Conservation (phyloP, 2,797 vertebrate genomes). For the Chelmon rostratus region DNA sequence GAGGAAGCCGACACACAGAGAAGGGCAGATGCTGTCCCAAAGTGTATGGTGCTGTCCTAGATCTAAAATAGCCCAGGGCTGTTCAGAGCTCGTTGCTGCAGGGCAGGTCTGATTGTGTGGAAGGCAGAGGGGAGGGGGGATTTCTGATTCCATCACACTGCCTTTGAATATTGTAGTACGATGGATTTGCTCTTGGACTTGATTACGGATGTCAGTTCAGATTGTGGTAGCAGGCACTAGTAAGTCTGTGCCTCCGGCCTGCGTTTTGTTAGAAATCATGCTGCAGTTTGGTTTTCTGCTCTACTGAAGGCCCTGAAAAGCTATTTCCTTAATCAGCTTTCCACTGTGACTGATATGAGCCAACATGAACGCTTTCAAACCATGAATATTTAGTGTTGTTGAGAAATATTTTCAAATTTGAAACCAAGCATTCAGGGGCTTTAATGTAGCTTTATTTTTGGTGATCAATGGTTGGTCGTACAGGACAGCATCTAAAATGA, state of each 20-base stretch:
- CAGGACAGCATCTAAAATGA: background rate
- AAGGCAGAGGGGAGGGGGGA: constrained; percentile 9
- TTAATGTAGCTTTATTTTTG: background rate
- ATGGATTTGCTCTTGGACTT: constrained; percentile 25
- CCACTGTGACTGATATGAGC: background rate
- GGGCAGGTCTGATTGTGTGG: constrained; percentile 67
- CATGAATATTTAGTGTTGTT: background rate
- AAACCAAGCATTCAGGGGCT: background rate
- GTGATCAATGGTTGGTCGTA: too few species aligned
- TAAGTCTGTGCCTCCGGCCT: constrained; percentile 1
- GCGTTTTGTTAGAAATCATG: constrained; percentile 20
- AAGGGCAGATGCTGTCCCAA: constrained; percentile 68
- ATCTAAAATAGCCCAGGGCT: constrained; percentile 80
- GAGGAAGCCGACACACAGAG: constrained; percentile 47
- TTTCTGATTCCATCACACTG: constrained; percentile 58
- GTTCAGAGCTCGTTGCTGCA: constrained; percentile 56
- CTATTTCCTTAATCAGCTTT: background rate
- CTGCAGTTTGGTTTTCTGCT: background rate
- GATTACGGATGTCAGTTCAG: constrained; percentile 30
- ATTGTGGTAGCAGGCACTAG: background rate
- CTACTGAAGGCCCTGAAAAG: background rate
- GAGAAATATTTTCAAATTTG: background rate
- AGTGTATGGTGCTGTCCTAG: constrained; percentile 75
- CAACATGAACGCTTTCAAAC: background rate
- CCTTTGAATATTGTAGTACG: constrained; percentile 37